phyloP scores from a whole-genome alignment of 2,888 invertebrate species.

The Galerucella pusilla region DNA sequence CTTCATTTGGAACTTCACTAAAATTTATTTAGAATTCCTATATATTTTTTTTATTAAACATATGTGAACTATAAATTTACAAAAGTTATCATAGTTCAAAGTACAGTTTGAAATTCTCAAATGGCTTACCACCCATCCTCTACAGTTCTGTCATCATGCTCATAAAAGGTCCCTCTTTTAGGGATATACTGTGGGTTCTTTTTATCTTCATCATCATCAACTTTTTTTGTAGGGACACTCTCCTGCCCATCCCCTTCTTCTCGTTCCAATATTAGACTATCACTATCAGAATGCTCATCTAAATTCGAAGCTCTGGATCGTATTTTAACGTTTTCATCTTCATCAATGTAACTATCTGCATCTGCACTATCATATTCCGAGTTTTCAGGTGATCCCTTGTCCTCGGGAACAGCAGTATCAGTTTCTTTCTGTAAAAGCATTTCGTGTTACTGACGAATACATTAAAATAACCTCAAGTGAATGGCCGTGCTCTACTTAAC shows the following conservation, averaged over 20 bases:
- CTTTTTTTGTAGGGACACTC: slow-evolving; percentile 69
- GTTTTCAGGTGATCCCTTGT: slow-evolving; percentile 56
- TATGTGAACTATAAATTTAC: neutral
- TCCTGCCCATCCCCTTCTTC: slow-evolving; percentile 81
- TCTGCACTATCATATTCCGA: slow-evolving; percentile 63
- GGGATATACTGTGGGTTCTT: slow-evolving; percentile 98
- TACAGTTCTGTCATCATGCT: slow-evolving; percentile 91
- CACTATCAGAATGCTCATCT: slow-evolving; percentile 66
- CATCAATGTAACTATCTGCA: slow-evolving; percentile 56
- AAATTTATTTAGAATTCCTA: slow-evolving; percentile 19
- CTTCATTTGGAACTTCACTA: slow-evolving; percentile 44
- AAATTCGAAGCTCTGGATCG: slow-evolving; percentile 51
- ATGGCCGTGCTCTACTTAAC: slow-evolving; percentile 58
- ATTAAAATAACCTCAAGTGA: slow-evolving; percentile 35
- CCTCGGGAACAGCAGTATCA: slow-evolving; percentile 45
- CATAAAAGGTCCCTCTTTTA: slow-evolving; percentile 94
- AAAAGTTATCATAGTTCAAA: neutral
- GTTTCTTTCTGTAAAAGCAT: slow-evolving; percentile 58
- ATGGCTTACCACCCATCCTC: slow-evolving; percentile 74
- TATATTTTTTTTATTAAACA: neutral
- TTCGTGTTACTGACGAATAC: slow-evolving; percentile 20
- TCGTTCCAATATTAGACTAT: slow-evolving; percentile 71
- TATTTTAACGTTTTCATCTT: slow-evolving; percentile 48
- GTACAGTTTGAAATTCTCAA: neutral
- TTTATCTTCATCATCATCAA: slow-evolving; percentile 94